A percentile compares a stretch with the other conserved stretches of the same genome.
Evolutionary conservation across 2,113 vertebrate genomes (phyloP).

Genomic region (Gavia stellata): DNA sequence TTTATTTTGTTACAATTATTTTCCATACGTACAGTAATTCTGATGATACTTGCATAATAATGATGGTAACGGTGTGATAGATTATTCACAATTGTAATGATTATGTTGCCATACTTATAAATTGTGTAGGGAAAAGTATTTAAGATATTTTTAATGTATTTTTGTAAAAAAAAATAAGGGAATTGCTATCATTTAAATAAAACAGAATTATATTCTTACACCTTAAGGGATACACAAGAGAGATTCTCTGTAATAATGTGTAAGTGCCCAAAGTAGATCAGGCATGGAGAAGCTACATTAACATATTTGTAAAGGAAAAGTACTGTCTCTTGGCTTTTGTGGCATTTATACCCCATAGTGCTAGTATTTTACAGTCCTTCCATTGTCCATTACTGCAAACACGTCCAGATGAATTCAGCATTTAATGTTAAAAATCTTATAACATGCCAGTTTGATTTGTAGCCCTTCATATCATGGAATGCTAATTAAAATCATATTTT

Average conservation of each 20-base stretch:
- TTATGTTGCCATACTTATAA: not conserved
- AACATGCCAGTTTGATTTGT: constrained; percentile 97
- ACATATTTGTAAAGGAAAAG: constrained; percentile 21
- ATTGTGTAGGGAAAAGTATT: constrained; percentile 48
- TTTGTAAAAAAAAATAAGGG: constrained; percentile 75
- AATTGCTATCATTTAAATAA: constrained; percentile 69
- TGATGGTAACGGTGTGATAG: not conserved
- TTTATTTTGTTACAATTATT: constrained; percentile 21
- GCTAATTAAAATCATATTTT: constrained; percentile 98
- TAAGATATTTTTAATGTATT: constrained; percentile 66
- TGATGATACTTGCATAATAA: constrained; percentile 18
- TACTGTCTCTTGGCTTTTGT: constrained; percentile 40
- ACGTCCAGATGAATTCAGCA: constrained; percentile 82
- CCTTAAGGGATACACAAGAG: constrained; percentile 61
- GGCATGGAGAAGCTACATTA: constrained; percentile 9
- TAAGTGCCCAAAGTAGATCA: constrained; percentile 34
- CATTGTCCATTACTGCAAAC: constrained; percentile 72
- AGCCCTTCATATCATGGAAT: constrained; percentile 90
- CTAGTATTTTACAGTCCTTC: constrained; percentile 32
- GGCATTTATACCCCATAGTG: not conserved
- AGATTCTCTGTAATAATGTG: constrained; percentile 57
- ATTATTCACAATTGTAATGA: constrained; percentile 19
- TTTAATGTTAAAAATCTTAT: constrained; percentile 87
- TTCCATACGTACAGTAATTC: constrained; percentile 25
- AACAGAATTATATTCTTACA: constrained; percentile 52